Evolutionary conservation across 2,888 invertebrate species (phyloP).

Genomic region (Orthosia gothica): DNA sequence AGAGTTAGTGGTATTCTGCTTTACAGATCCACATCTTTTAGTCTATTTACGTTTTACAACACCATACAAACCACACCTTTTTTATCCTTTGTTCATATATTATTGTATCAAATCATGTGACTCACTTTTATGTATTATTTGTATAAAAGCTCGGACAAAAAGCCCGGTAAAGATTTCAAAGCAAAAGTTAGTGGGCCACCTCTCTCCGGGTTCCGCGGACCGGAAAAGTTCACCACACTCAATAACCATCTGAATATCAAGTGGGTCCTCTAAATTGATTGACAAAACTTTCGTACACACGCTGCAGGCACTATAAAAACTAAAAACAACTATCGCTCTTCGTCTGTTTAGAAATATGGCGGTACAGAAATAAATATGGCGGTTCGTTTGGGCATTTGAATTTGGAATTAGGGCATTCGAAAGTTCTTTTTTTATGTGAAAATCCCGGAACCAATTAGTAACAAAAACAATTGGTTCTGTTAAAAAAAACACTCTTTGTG

Average conservation of each 20-base stretch:
- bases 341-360: slow-evolving; percentile 27
- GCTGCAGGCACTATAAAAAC: slow-evolving; percentile 51
- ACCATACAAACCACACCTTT: no score
- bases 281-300: slow-evolving; percentile 74
- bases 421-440: background rate
- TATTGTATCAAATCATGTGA: no score
- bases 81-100: no score
- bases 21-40: no score
- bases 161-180: slow-evolving; percentile 57
- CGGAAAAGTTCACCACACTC: no score
- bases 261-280: no score
- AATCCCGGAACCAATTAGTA: slow-evolving; percentile 12
- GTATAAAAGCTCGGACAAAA: slow-evolving; percentile 45
- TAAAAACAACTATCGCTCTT: slow-evolving; percentile 50
- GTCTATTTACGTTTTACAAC: no score
- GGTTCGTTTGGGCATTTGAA: slow-evolving; percentile 9
- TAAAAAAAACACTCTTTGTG: no score
- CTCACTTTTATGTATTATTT: no score
- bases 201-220: no score
- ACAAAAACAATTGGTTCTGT: background rate
- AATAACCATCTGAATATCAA: no score
- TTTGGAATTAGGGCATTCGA: background rate
- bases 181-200: slow-evolving; percentile 50
- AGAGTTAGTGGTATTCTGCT: no score
- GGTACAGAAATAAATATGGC: slow-evolving; percentile 11